phyloP scores from a whole-genome alignment of 1,140 invertebrate species.

The Drosophila simulans region DNA sequence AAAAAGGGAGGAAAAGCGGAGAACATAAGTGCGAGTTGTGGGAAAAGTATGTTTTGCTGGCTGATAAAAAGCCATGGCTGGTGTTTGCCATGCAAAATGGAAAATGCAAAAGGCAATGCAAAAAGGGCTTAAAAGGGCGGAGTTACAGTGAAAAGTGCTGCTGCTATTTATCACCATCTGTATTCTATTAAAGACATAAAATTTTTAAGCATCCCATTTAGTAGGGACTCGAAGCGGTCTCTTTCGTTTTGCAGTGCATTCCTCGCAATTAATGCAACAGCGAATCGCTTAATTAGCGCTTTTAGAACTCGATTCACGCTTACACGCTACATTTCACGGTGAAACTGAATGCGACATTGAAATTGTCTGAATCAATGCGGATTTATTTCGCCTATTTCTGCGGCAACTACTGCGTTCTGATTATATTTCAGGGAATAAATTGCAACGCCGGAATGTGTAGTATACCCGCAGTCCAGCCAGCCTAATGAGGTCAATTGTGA shows the following conservation, averaged over 20 bases:
- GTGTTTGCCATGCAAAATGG: conserved; percentile 33
- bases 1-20: neutral
- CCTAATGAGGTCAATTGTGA: conserved; percentile 60
- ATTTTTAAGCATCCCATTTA: too few species aligned
- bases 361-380: conserved; percentile 32
- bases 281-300: conserved; percentile 36
- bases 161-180: too few species aligned
- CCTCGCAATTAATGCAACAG: conserved; percentile 30
- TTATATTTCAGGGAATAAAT: conserved; percentile 35
- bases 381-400: conserved; percentile 16
- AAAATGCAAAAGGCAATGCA: neutral
- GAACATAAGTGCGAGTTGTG: conserved; percentile 18
- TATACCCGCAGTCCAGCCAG: neutral
- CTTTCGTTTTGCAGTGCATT: neutral
- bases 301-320: conserved; percentile 41
- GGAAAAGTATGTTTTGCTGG: conserved; percentile 23
- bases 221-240: too few species aligned
- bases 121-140: neutral
- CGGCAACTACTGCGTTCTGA: conserved; percentile 14
- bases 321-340: conserved; percentile 27
- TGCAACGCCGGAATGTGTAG: conserved; percentile 1
- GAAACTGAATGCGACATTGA: conserved; percentile 42
- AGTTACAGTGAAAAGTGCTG: neutral
- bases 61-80: conserved; percentile 15
- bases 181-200: too few species aligned